Evolutionary conservation across 2,113 vertebrate species (phyloP).

Genomic region (Pandion haliaetus): DNA sequence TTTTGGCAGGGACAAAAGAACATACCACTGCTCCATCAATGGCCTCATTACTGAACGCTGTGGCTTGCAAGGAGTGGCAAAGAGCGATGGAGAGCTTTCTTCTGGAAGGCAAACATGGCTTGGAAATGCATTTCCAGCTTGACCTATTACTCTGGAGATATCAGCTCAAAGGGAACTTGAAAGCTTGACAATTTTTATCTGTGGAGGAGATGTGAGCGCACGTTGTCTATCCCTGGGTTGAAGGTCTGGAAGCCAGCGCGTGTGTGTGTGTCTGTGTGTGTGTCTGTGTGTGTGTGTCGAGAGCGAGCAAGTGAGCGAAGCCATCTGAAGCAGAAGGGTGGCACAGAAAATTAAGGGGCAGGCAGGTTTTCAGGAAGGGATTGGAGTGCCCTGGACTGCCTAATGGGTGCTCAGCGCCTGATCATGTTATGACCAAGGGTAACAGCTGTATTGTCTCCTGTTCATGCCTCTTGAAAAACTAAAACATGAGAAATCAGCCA

Average conservation of each 20-base stretch:
- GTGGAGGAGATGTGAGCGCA: fast-evolving
- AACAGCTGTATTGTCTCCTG: neutral
- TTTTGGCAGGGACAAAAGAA: constrained; percentile 40
- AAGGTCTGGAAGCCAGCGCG: neutral
- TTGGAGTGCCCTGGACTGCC: neutral
- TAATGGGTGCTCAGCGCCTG: neutral
- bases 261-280: no score
- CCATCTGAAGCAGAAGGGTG: neutral
- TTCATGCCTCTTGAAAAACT: neutral
- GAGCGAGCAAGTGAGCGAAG: neutral
- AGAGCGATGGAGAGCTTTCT: neutral
- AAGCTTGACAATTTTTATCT: neutral
- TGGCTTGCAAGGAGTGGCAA: neutral
- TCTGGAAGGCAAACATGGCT: neutral
- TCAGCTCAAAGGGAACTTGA: neutral
- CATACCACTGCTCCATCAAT: neutral
- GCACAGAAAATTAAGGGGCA: neutral
- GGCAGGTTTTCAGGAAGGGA: neutral
- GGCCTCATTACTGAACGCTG: neutral
- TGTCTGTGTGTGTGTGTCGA: fast-evolving
- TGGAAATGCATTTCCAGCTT: neutral
- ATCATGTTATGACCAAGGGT: neutral
- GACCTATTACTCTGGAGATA: neutral
- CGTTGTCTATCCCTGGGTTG: neutral
- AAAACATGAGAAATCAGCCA: neutral